Evolutionary conservation across 2,888 invertebrate genomes (phyloP).

Genomic region (Luperina testacea): DNA sequence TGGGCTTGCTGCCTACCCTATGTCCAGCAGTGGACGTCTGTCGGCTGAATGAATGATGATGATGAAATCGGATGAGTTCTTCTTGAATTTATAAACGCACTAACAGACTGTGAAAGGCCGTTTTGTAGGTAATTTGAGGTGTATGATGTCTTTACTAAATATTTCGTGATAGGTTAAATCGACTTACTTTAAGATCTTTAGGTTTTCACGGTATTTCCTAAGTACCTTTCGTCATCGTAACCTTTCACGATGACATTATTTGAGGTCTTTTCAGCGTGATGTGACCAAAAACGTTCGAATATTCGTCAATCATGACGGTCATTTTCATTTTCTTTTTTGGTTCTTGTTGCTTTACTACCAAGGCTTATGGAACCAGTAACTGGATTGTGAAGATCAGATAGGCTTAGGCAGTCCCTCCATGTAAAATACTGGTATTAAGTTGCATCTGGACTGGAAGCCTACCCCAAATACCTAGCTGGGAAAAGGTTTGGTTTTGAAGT

Average conservation of each 20-base stretch:
- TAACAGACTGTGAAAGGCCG: too few relatives aligned
- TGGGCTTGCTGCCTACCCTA: background rate
- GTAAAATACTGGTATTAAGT: too few relatives aligned
- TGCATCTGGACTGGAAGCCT: background rate
- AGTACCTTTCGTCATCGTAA: conserved; percentile 7
- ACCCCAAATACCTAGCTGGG: background rate
- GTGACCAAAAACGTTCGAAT: background rate
- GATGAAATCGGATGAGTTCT: background rate
- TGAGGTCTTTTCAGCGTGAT: background rate
- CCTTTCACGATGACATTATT: conserved; percentile 16
- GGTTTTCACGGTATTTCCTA: background rate
- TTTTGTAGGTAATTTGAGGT: background rate
- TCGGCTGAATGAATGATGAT: background rate
- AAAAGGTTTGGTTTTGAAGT: background rate
- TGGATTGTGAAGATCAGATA: background rate
- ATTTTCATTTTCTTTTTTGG: background rate
- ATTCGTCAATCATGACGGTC: background rate
- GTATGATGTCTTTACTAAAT: background rate
- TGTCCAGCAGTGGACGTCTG: background rate
- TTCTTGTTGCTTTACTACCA: background rate
- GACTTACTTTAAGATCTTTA: background rate
- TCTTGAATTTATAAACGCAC: background rate
- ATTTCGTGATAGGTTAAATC: conserved; percentile 18
- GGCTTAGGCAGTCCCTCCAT: background rate
- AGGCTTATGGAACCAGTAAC: background rate